Base-by-base conservation (phyloP, 1,140 invertebrate genomes). In the Zaprionus africanus region DNA sequence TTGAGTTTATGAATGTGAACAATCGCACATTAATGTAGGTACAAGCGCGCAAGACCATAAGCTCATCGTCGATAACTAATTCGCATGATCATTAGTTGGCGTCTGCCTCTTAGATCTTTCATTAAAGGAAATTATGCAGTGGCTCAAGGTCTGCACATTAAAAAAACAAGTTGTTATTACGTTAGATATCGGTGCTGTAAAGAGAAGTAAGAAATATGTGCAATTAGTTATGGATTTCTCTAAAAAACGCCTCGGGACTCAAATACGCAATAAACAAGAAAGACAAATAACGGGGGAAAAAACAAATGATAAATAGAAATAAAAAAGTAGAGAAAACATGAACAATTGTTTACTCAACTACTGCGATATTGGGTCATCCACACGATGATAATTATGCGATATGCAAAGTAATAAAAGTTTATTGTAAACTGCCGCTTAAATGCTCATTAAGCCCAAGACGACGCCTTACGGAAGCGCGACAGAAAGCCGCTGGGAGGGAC, bases 401-500 rank as follows among this genome's bases (percentile, higher is more conserved):
- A 70, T 76, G 72, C 72, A 59, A 19, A 56, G 49, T 28, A 62
- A 58, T 61, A 62, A 28, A 53, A 58, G 38, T 49, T 60, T 72
- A 77, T 85, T 82, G 68, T 85, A 82, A 77, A 78, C 75, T 67
- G 82, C 58, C 43, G 60, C 53, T 64, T 54, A 26, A 62, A 67
- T 62, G 71, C 19, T 64, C 74, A 77, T 73, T 67, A 68, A 66
- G 58, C 56, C 46, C 24, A 19, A 34, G 79, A 53, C 62, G 65
- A 82, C 83, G 83, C 83, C 83, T 75, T 77, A 76, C 84, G 75
- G 85, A 90, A 83, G 83, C 84, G 46, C 19, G 19, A 51, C 46
- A 13, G 41, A n/a, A 0, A 2, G 19, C 12, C 19, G 9, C 0
- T 12, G 5, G 19, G 46, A 22, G 17, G 4, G 41, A n/a, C 4